These are phyloP conservation scores for Axea sp. DNA, from an alignment of 2,888 invertebrate genomes.

Conservation along the genomic window DNA sequence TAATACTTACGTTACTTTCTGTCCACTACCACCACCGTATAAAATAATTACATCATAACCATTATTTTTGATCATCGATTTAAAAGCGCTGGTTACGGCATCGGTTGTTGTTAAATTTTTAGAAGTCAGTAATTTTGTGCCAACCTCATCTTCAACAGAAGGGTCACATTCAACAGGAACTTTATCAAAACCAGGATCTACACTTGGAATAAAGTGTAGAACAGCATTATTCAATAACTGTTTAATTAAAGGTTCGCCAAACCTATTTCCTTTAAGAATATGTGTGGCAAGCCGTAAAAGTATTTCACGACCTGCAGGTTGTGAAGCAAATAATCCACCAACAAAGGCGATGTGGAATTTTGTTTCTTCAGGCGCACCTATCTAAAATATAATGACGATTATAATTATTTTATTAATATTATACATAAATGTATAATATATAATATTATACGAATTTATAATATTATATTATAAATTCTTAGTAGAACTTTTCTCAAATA, in stretches of 20 bases:
- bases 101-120: constrained; percentile 79
- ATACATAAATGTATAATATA: no score
- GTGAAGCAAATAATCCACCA: constrained; percentile 90
- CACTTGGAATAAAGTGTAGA: constrained; percentile 88
- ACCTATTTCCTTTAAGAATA: constrained; percentile 85
- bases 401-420: no score
- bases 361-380: constrained; percentile 87
- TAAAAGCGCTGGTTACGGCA: constrained; percentile 82
- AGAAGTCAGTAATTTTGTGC: constrained; percentile 82
- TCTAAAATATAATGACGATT: no score
- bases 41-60: constrained; percentile 87
- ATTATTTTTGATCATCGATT: constrained; percentile 84
- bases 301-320: constrained; percentile 92
- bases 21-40: constrained; percentile 84
- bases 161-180: constrained; percentile 79
- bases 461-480: no score
- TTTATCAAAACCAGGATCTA: constrained; percentile 82
- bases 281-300: constrained; percentile 90
- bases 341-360: constrained; percentile 92
- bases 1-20: constrained; percentile 51
- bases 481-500: not conserved
- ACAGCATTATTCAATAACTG: constrained; percentile 86
- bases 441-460: no score
- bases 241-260: constrained; percentile 84
- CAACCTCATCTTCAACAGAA: constrained; percentile 83